Evolutionary conservation across 2,888 invertebrate genomes (phyloP).

Genomic region (Busseola fusca): DNA sequence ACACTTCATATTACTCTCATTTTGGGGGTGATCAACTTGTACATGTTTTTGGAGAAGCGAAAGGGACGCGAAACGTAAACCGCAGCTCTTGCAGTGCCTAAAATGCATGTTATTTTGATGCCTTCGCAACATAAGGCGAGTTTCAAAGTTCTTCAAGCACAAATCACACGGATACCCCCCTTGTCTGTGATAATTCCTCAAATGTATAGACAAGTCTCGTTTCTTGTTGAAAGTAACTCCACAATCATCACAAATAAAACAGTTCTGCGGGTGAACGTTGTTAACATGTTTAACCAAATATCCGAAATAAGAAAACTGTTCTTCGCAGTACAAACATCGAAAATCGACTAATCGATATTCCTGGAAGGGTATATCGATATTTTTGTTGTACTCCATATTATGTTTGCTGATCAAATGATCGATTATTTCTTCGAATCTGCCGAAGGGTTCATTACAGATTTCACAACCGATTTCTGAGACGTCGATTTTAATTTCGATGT

Average conservation of each 20-base stretch:
- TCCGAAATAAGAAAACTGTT: constrained; percentile 76
- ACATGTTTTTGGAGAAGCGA: constrained; percentile 75
- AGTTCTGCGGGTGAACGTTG: constrained; percentile 73
- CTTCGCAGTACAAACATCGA: constrained; percentile 75
- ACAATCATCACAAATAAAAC: constrained; percentile 79
- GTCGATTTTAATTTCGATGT: constrained; percentile 79
- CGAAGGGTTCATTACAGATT: constrained; percentile 76
- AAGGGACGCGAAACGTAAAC: constrained; percentile 70
- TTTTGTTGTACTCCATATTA: constrained; percentile 75
- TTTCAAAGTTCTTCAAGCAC: constrained; percentile 72
- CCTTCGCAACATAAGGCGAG: constrained; percentile 63
- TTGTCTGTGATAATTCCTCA: constrained; percentile 72
- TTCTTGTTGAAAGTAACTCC: constrained; percentile 77
- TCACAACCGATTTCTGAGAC: constrained; percentile 80
- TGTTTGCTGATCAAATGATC: constrained; percentile 80
- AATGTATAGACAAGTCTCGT: constrained; percentile 74
- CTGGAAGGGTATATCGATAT: constrained; percentile 74
- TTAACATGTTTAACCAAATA: constrained; percentile 78
- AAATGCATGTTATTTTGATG: constrained; percentile 77
- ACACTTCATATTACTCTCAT: constrained; percentile 72
- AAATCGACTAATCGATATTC: constrained; percentile 77
- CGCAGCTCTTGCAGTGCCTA: constrained; percentile 76
- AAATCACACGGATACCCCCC: constrained; percentile 78
- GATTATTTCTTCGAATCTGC: constrained; percentile 71
- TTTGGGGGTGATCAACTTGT: constrained; percentile 72